These are phyloP conservation scores for Octopus sinensis DNA, from an alignment of 1,140 invertebrate species.

Conservation along the genomic window DNA sequence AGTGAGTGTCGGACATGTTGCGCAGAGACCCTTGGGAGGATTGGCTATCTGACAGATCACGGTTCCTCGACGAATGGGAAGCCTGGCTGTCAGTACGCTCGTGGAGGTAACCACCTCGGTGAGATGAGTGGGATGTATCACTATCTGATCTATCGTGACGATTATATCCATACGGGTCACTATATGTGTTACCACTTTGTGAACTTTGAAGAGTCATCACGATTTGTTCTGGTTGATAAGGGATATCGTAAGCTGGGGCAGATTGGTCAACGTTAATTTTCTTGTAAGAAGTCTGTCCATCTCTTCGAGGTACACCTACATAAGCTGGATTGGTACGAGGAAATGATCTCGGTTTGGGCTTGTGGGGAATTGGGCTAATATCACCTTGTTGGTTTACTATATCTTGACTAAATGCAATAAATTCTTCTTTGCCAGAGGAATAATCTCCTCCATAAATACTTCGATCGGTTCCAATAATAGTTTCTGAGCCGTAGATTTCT, in stretches of 20 bases:
- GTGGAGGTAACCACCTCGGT: conserved; percentile 28
- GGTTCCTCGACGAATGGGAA: conserved; percentile 43
- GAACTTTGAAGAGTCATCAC: neutral
- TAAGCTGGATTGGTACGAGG: conserved; percentile 56
- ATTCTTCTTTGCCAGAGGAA: conserved; percentile 34
- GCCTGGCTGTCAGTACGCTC: conserved; percentile 41
- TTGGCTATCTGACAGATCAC: conserved; percentile 60
- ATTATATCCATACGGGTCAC: conserved; percentile 32
- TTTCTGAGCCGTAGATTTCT: conserved; percentile 29
- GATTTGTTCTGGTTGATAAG: conserved; percentile 17
- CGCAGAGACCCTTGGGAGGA: conserved; percentile 57
- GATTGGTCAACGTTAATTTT: conserved; percentile 38
- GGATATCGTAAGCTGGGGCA: conserved; percentile 23
- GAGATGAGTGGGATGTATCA: conserved; percentile 52
- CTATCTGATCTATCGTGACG: conserved; percentile 52
- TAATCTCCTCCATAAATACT: conserved; percentile 9
- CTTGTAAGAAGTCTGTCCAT: conserved; percentile 47
- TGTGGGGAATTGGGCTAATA: conserved; percentile 43
- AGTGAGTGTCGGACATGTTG: conserved; percentile 52
- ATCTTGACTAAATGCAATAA: conserved; percentile 50
- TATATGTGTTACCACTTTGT: conserved; percentile 19
- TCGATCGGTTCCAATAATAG: conserved; percentile 22
- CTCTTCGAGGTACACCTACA: conserved; percentile 45
- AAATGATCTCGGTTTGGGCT: conserved; percentile 52
- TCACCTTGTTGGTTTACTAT: conserved; percentile 46